Evolutionary conservation across 2,113 vertebrate species (phyloP).

Genomic region (Alectura lathami): DNA sequence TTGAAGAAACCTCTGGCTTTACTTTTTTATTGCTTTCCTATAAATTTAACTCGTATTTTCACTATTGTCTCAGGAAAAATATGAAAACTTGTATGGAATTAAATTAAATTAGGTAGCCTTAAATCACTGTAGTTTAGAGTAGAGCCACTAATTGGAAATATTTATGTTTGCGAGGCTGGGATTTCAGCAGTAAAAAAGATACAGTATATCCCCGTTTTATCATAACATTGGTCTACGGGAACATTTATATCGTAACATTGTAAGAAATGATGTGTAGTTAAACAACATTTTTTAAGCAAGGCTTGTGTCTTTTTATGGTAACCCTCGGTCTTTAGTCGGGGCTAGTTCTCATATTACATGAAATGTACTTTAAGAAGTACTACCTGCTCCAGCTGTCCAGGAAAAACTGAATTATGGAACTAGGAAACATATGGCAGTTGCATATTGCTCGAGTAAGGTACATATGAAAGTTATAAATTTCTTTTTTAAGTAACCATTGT

Average conservation of each 20-base stretch:
- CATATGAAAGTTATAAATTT: slow-evolving; percentile 86
- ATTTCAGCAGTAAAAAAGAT: slow-evolving; percentile 16
- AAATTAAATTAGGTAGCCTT: slow-evolving; percentile 14
- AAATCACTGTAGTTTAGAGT: slow-evolving; percentile 10
- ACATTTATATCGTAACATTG: neutral
- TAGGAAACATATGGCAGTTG: slow-evolving; percentile 82
- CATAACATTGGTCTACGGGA: neutral
- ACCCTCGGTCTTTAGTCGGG: slow-evolving; percentile 60
- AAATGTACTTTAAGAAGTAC: slow-evolving; percentile 78
- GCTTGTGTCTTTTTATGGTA: slow-evolving; percentile 73
- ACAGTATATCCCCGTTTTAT: neutral
- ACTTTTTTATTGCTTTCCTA: slow-evolving; percentile 8
- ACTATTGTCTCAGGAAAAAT: slow-evolving; percentile 34
- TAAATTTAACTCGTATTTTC: slow-evolving; percentile 27
- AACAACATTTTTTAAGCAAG: slow-evolving; percentile 65
- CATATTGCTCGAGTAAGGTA: slow-evolving; percentile 78
- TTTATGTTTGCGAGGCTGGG: neutral
- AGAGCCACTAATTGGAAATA: slow-evolving; percentile 32
- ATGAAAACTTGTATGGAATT: slow-evolving; percentile 11
- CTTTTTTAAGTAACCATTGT: slow-evolving; percentile 81
- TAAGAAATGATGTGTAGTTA: slow-evolving; percentile 65
- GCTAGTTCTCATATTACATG: slow-evolving; percentile 78
- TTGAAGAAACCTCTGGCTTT: slow-evolving; percentile 42
- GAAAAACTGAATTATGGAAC: slow-evolving; percentile 81
- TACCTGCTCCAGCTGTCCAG: slow-evolving; percentile 83